phyloP scores from a whole-genome alignment of 2,888 invertebrate species.

The Eristalinus aeneus region DNA sequence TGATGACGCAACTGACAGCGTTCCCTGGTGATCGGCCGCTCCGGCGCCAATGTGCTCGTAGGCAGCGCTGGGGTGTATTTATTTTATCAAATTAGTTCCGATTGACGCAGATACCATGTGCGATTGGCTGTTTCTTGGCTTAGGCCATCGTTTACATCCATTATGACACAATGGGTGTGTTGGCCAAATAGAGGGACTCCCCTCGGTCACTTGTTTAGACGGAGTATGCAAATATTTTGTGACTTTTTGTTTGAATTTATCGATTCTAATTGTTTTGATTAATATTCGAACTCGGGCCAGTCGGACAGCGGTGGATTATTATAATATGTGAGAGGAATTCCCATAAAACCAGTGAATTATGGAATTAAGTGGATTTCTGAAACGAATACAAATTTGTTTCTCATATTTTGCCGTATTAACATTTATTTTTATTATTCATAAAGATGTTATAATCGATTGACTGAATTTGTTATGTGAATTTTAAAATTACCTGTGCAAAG shows the following conservation, averaged over 20 bases:
- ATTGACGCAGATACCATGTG: constrained; percentile 7
- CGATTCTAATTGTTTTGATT: constrained; percentile 44
- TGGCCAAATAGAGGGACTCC: constrained; percentile 29
- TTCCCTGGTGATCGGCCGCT: constrained; percentile 17
- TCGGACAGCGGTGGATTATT: constrained; percentile 18
- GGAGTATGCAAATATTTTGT: constrained; percentile 21
- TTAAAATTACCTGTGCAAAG: not conserved
- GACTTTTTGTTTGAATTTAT: not conserved
- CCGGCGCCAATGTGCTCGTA: constrained; percentile 15
- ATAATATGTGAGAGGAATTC: constrained; percentile 37
- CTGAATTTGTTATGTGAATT: not conserved
- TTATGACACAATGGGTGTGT: constrained; percentile 29
- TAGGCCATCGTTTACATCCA: constrained; percentile 30
- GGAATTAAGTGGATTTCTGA: constrained; percentile 43
- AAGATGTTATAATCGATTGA: not conserved
- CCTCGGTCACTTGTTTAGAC: not conserved
- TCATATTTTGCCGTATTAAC: constrained; percentile 37
- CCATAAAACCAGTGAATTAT: constrained; percentile 59
- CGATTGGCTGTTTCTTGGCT: constrained; percentile 33
- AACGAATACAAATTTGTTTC: constrained; percentile 43
- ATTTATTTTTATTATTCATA: constrained; percentile 29
- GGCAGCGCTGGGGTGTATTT: not conserved
- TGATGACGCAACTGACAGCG: constrained; percentile 42
- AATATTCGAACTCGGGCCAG: constrained; percentile 5
- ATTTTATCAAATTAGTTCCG: constrained; percentile 43